These are phyloP conservation scores for Drosophila yakuba DNA, from an alignment of 1,140 invertebrate genomes.

Conservation along the genomic window DNA sequence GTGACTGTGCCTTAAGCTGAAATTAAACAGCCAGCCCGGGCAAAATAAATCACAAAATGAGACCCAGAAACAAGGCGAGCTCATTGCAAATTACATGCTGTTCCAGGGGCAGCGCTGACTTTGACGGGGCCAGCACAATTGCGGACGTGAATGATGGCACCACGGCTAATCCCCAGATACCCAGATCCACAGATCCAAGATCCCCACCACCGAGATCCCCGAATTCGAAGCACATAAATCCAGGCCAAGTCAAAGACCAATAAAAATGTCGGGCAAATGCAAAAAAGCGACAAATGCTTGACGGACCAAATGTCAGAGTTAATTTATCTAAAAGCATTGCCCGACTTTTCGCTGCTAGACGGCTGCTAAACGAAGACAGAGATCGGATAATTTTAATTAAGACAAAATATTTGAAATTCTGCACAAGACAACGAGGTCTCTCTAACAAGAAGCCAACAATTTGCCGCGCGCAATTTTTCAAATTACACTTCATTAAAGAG, in stretches of 20 bases:
- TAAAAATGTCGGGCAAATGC: slow-evolving; percentile 77
- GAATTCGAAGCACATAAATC: slow-evolving; percentile 56
- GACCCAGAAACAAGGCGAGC: slow-evolving; percentile 47
- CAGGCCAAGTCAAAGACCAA: slow-evolving; percentile 76
- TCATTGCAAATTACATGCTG: slow-evolving; percentile 74
- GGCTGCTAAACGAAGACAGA: slow-evolving; percentile 5
- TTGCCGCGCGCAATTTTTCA: slow-evolving; percentile 75
- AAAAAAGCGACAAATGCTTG: slow-evolving; percentile 77
- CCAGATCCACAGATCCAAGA: slow-evolving; percentile 24
- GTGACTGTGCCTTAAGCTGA: slow-evolving; percentile 66
- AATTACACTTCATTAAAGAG: slow-evolving; percentile 77
- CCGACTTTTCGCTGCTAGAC: slow-evolving; percentile 54
- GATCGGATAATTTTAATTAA: slow-evolving; percentile 70
- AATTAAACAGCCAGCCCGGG: slow-evolving; percentile 44
- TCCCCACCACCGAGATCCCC: slow-evolving; percentile 20
- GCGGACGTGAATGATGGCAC: slow-evolving; percentile 66
- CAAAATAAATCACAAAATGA: slow-evolving; percentile 72
- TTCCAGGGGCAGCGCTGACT: slow-evolving; percentile 31
- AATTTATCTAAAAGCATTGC: slow-evolving; percentile 75
- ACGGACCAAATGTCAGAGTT: slow-evolving; percentile 71
- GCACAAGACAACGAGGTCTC: slow-evolving; percentile 46
- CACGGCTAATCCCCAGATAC: slow-evolving; percentile 58
- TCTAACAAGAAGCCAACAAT: slow-evolving; percentile 68
- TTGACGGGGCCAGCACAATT: slow-evolving; percentile 49
- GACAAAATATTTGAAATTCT: slow-evolving; percentile 78